Evolutionary conservation across 2,888 invertebrate genomes (phyloP), one percentile per base, ranked within the genome.

Genomic region (Dicyrtoma fusca): DNA sequence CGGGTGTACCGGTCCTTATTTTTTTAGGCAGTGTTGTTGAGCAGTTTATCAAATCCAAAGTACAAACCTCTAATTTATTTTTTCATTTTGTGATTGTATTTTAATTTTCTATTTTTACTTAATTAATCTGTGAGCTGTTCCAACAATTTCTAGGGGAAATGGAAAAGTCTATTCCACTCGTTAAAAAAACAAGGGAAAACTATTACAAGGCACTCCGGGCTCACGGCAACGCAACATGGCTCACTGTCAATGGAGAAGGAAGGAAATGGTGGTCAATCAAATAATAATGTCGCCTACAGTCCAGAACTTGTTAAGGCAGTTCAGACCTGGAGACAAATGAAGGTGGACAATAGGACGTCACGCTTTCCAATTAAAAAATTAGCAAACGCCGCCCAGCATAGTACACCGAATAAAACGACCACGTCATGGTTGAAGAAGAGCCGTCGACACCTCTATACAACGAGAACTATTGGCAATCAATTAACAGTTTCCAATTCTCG

Each of bases 311-410:
- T 51, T 11, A 65, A 51, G 51, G 65, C 51, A n/a, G 25, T 51
- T 6, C 17, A 65, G 1, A 66, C 53, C 42, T 66, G 66, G 66
- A 66, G 44, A 34, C 51, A 55, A 25, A 23, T 34, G 10, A 53
- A 53, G 19, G 6, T 26, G 14, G 65, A 66, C 14, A 25, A 53
- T n/a, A n/a, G n/a, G n/a, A n/a, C n/a, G n/a, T n/a, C n/a, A n/a
- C n/a, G n/a, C n/a, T n/a, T n/a, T n/a, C n/a, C n/a, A 26, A 53
- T 66, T 19, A 17, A 66, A 13, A 13, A 53, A 19, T 34, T 66
- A 14, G 53, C 65, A 4, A 66, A 66, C 53, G 65, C 65, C 14
- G 53, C 65, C 8, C 25, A 34, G 1, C 26, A 42, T 8, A 66
- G 53, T 19, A 8, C 14, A 34, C 42, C 25, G 11, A 10, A 11